A percentile compares a stretch with the other conserved stretches of the same genome.
Conservation (phyloP, 35 echinoderm and acorn worm species). For the Heliocidaris tuberculata region DNA sequence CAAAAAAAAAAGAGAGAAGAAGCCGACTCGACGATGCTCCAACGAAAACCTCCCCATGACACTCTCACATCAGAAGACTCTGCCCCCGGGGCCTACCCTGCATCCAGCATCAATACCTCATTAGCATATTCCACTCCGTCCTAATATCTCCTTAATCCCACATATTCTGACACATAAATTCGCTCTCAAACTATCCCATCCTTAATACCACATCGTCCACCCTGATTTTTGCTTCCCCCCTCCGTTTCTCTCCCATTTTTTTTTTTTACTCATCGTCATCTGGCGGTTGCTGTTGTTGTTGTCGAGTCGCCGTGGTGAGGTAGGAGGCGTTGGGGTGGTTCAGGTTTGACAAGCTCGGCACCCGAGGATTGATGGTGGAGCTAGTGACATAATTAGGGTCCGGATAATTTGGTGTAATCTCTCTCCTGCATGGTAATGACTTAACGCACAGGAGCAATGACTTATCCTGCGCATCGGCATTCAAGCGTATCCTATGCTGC, state of each 20-base stretch:
- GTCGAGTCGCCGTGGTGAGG: not conserved
- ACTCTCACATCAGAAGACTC: not conserved
- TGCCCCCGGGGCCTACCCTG: conserved; percentile 8
- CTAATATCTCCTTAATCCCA: not conserved
- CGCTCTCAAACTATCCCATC: not conserved
- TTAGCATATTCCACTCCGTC: conserved; percentile 36
- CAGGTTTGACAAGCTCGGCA: conserved; percentile 5
- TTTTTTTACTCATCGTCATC: not conserved
- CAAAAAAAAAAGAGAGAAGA: not conserved
- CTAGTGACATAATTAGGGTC: conserved; percentile 54
- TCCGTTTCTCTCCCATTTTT: conserved; percentile 24
- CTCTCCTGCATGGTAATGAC: conserved; percentile 32
- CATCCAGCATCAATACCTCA: conserved; percentile 25
- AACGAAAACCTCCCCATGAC: conserved; percentile 16
- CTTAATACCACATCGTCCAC: not conserved
- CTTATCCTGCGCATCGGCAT: conserved; percentile 23
- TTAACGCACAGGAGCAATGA: conserved; percentile 19
- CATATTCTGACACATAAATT: not conserved
- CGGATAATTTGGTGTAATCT: conserved; percentile 48
- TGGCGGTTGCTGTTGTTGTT: not conserved
- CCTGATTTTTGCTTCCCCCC: conserved; percentile 4
- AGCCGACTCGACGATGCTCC: not conserved
- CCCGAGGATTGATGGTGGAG: conserved; percentile 31
- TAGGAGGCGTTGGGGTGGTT: conserved; percentile 14
- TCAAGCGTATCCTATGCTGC: conserved; percentile 38